A percentile compares a stretch with the other conserved stretches of the same genome.
Evolutionary conservation across 2,113 vertebrate species (phyloP).

Genomic region (Archilochus colubris): DNA sequence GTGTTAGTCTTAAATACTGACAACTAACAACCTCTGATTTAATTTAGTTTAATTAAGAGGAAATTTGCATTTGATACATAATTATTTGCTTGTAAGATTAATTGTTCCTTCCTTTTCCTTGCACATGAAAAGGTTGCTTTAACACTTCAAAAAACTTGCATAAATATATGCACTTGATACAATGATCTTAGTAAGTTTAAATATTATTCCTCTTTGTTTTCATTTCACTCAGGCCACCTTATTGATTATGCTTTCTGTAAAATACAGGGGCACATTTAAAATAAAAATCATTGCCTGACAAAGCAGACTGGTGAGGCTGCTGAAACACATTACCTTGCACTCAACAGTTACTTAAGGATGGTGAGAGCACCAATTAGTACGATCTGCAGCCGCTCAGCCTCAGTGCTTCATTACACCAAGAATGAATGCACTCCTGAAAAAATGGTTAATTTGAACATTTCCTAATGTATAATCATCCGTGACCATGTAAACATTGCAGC

Average conservation of each 20-base stretch:
- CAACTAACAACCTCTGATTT: constrained; percentile 28
- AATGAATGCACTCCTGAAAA: not conserved
- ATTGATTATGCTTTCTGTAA: not conserved
- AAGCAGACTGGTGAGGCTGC: not conserved
- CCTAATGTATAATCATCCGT: not conserved
- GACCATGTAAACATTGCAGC: not conserved
- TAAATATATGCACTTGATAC: not conserved
- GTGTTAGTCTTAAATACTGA: not conserved
- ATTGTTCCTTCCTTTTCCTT: not conserved
- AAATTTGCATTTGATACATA: constrained; percentile 14
- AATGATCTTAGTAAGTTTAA: not conserved
- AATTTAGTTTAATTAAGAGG: constrained; percentile 3
- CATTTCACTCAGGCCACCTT: not conserved
- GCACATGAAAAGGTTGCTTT: not conserved
- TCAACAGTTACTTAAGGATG: not conserved
- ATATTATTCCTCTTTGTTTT: not conserved
- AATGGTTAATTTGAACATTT: not conserved
- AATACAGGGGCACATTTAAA: not conserved
- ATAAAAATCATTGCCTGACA: not conserved
- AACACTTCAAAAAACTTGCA: not conserved
- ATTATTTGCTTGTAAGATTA: not conserved
- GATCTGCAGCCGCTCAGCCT: not conserved
- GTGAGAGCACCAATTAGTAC: not conserved
- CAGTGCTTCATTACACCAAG: not conserved
- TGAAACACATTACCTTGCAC: not conserved